Evolutionary conservation across 2,113 vertebrate genomes (phyloP).

Genomic region (Potamarius usumacintae): DNA sequence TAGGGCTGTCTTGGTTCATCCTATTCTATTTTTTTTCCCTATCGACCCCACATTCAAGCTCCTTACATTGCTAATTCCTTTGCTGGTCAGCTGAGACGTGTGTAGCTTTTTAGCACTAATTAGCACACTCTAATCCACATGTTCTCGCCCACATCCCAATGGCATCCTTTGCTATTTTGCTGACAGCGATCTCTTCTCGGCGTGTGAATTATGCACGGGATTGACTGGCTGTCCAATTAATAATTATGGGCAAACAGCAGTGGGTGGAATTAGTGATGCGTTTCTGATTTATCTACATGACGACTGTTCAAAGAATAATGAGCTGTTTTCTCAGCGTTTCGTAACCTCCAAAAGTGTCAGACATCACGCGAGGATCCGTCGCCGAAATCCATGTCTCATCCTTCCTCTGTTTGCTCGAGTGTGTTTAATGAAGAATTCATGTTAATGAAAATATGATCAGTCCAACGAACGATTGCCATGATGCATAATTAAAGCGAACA

Average conservation of each 20-base stretch:
- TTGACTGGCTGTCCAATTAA: conserved; percentile 70
- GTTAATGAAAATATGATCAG: conserved; percentile 60
- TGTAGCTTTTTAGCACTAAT: conserved; percentile 18
- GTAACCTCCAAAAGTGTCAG: not conserved
- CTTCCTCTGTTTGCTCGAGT: conserved; percentile 58
- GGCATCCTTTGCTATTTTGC: conserved; percentile 63
- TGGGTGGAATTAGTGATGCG: conserved; percentile 49
- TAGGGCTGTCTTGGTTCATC: not conserved
- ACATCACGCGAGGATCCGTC: conserved; percentile 46
- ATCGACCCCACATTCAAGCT: conserved; percentile 22
- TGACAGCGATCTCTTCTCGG: conserved; percentile 59
- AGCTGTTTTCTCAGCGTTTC: conserved; percentile 32
- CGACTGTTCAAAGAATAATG: conserved; percentile 28
- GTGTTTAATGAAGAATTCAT: conserved; percentile 64
- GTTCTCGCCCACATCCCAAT: conserved; percentile 42
- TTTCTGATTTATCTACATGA: conserved; percentile 56
- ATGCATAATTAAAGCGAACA: conserved; percentile 66
- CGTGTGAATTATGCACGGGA: conserved; percentile 70
- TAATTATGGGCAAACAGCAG: conserved; percentile 62
- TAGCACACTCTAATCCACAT: conserved; percentile 2
- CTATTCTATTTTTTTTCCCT: not conserved
- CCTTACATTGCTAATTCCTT: conserved; percentile 13
- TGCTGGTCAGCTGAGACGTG: conserved; percentile 10
- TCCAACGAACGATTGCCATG: conserved; percentile 54
- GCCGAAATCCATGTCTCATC: conserved; percentile 54